Evolutionary conservation across 1,140 invertebrate species (phyloP), one percentile per base, ranked within the genome.

Genomic region (Ips typographus): DNA sequence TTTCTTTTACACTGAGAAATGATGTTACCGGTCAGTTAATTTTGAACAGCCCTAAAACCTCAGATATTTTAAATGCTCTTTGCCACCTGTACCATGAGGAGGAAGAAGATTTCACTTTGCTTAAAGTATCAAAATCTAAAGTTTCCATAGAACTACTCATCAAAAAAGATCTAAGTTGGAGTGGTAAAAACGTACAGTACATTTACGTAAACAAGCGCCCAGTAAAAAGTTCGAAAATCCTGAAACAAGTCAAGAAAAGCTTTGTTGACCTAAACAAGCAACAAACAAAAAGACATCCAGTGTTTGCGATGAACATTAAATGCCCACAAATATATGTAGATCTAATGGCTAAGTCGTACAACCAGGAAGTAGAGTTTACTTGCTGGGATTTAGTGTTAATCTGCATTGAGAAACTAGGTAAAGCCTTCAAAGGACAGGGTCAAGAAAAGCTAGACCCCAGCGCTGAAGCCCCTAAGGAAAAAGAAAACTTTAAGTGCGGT

Each of bases 191-290:
- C 65, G 76, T 84, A 36, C 86, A 88, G 74, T 88, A 86, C 80
- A 79, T 90, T 8, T 90, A 84, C 79, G 79, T 90, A 2, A 90
- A 90, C 79, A 84, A 84, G 70, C 78, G 84, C 73, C 79, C 83
- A 55, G 78, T 89, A n/a, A 69, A 80, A 49, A 83, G 83, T 62
- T 81, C 80, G 51, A 83, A 84, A 76, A 68, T 86, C 38, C 84
- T 85, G 72, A 84, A 83, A 74, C 75, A 84, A 40, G 68, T 88
- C 8, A 43, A 51, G 71, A 73, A 80, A 6, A 64, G 80, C 37
- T 77, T 88, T 37, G 68, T 70, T 4, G 37, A 44, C 4, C 22
- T 52, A 36, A 37, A 51, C 6, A 44, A 58, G 3, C 44, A 70
- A 40, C 51, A 66, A 60, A 76, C 76, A 75, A 78, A 81, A 6